Evolutionary conservation across 2,888 invertebrate genomes (phyloP).

Genomic region (Rotaria macrura): DNA sequence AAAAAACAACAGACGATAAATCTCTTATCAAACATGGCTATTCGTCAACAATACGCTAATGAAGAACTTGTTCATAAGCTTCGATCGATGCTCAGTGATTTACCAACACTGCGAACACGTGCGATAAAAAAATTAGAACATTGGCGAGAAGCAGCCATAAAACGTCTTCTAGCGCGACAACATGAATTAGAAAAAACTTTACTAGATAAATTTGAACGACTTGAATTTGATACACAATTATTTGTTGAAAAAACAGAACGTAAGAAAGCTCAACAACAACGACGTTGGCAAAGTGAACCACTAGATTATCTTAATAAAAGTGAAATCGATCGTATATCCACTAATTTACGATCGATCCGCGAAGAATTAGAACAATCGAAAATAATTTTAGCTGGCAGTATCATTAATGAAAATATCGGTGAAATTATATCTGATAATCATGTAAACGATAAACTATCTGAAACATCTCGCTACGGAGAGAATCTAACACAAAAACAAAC

Average conservation of each 20-base stretch:
- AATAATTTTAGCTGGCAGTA: background rate
- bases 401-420: background rate
- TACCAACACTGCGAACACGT: conserved; percentile 8
- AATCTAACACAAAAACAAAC: background rate
- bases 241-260: conserved; percentile 18
- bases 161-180: background rate
- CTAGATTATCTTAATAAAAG: background rate
- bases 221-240: conserved; percentile 15
- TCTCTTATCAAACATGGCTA: background rate
- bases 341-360: background rate
- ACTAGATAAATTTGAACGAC: conserved; percentile 13
- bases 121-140: conserved; percentile 11
- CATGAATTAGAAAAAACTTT: conserved; percentile 16
- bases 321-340: background rate
- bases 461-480: background rate
- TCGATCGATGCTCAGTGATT: conserved; percentile 4
- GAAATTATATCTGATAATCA: background rate
- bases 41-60: conserved; percentile 8
- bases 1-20: background rate
- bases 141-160: conserved; percentile 19
- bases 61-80: conserved; percentile 9
- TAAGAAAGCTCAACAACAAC: background rate
- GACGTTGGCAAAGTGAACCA: conserved; percentile 17
- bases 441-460: background rate
- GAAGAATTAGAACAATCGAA: conserved; percentile 21